These are phyloP conservation scores for Sanderia malayensis DNA, from an alignment of 30 jellyfish, hydroid and myxozoan genomes.

Conservation along the genomic window DNA sequence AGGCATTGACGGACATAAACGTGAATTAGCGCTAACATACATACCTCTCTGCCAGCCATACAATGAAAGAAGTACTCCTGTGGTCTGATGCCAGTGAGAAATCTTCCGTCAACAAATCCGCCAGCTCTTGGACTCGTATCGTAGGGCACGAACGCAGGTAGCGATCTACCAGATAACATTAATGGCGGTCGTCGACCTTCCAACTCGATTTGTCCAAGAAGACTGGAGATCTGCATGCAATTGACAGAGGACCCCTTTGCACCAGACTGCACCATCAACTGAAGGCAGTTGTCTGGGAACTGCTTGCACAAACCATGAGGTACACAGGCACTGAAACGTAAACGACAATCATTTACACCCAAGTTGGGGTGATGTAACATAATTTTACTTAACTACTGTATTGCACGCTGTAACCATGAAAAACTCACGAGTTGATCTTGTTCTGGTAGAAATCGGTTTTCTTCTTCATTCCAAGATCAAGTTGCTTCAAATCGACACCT, in stretches of 20 bases:
- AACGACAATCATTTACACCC: too few relatives aligned
- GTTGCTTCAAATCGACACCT: conserved; percentile 80
- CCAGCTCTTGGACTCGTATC: conserved; percentile 98
- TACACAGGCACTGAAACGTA: conserved; percentile 78
- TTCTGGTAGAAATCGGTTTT: conserved; percentile 85
- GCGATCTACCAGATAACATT: conserved; percentile 94
- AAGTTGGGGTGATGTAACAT: too few relatives aligned
- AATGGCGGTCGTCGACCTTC: conserved; percentile 99
- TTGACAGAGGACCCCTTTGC: conserved; percentile 99
- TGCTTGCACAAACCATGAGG: conserved; percentile 83
- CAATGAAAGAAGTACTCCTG: conserved; percentile 99
- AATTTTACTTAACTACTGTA: too few relatives aligned
- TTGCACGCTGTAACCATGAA: too few relatives aligned
- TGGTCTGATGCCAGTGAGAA: conserved; percentile 97
- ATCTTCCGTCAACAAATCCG: conserved; percentile 98
- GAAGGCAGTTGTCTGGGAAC: conserved; percentile 96
- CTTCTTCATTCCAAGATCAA: conserved; percentile 83
- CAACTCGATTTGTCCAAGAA: conserved; percentile 98
- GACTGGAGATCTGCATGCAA: conserved; percentile 97
- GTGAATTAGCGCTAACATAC: too few relatives aligned
- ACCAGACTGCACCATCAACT: conserved; percentile 99
- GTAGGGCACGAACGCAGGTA: conserved; percentile 93
- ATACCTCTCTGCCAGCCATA: conserved; percentile 99
- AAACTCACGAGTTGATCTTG: conserved; percentile 82
- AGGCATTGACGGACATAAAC: too few relatives aligned